Evolutionary conservation across 1,140 invertebrate genomes (phyloP).

Genomic region (Sarcophaga bullata): DNA sequence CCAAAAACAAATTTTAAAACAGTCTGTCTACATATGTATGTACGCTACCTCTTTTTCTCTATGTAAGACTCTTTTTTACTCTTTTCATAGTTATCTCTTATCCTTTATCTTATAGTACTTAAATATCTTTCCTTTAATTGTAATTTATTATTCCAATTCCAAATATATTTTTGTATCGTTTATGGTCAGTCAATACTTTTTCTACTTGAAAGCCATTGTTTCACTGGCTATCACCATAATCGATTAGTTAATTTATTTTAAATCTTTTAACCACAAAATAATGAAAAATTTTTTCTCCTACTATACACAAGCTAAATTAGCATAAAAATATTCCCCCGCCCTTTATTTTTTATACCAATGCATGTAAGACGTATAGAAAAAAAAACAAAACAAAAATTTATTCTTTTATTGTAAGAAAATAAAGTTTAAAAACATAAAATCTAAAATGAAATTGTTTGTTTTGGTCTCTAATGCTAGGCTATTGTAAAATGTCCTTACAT

Average conservation of each 20-base stretch:
- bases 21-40: no score
- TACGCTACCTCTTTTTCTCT: not conserved
- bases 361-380: not conserved
- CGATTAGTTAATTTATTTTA: not conserved
- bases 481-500: no score
- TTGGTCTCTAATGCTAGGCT: no score
- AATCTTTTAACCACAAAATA: not conserved
- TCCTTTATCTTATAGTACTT: conserved; percentile 1
- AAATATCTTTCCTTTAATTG: not conserved
- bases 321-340: not conserved
- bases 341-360: conserved; percentile 9
- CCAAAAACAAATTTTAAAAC: no score
- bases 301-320: conserved; percentile 14
- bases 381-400: not conserved
- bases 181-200: no score
- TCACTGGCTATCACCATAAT: no score
- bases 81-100: not conserved
- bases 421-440: not conserved
- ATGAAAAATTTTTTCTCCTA: not conserved
- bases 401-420: conserved; percentile 5
- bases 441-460: no score
- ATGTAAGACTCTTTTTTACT: not conserved
- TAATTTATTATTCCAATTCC: not conserved
- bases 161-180: not conserved
- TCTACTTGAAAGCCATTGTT: no score